Percentiles rank a stretch among this genome's conserved stretches.
Conservation (phyloP, 2,797 vertebrate genomes). For the Eidolon dupreanum region DNA sequence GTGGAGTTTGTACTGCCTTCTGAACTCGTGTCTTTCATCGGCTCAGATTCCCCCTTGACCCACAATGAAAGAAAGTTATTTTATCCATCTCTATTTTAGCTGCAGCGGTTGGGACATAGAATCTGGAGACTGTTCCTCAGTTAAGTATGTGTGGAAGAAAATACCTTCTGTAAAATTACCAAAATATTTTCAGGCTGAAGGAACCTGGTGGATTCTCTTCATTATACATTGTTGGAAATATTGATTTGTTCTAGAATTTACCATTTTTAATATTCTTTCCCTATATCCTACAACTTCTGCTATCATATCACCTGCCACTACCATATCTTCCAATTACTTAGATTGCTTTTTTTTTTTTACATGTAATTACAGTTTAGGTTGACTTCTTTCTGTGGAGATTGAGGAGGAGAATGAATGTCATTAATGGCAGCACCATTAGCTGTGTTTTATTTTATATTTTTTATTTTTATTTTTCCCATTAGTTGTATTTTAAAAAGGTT, state of each 20-base stretch:
- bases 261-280: neutral
- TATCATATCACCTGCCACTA: neutral
- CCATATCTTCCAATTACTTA: slow-evolving; percentile 46
- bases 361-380: slow-evolving; percentile 55
- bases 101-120: neutral
- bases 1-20: neutral
- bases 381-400: slow-evolving; percentile 22
- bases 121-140: neutral
- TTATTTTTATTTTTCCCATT: no score
- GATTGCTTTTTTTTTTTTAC: slow-evolving; percentile 15
- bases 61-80: neutral
- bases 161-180: neutral
- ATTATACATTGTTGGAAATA: neutral
- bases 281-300: neutral
- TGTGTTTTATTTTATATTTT: neutral
- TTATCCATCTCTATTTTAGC: neutral
- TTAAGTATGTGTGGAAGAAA: neutral
- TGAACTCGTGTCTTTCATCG: neutral
- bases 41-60: neutral
- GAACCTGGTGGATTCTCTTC: neutral
- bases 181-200: neutral
- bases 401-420: neutral
- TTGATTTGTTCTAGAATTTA: neutral
- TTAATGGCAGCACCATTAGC: neutral
- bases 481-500: neutral